Conservation (phyloP, 2,888 invertebrate species). For the Celastrina argiolus region DNA sequence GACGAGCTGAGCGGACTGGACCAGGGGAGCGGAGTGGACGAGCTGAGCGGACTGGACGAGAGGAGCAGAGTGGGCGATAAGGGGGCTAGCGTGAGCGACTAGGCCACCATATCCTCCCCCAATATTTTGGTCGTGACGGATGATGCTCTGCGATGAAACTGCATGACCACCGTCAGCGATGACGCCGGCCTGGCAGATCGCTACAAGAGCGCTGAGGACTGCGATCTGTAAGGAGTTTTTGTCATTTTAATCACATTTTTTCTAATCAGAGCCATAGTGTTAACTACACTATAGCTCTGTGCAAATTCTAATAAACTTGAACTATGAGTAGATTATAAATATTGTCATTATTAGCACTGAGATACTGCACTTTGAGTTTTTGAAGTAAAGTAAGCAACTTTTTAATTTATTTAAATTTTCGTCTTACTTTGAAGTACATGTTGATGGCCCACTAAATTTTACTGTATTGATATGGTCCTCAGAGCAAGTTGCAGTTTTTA, state of each 20-base stretch:
- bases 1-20: slow-evolving; percentile 45
- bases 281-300: too few species aligned
- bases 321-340: not conserved
- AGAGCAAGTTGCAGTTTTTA: slow-evolving; percentile 64
- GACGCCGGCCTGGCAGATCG: slow-evolving; percentile 65
- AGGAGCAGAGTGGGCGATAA: slow-evolving; percentile 39
- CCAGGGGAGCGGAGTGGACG: slow-evolving; percentile 38
- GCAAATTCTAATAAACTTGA: not conserved
- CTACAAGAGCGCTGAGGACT: slow-evolving; percentile 60
- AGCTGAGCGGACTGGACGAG: slow-evolving; percentile 40
- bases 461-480: slow-evolving; percentile 59
- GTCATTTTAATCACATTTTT: not conserved
- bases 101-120: slow-evolving; percentile 47
- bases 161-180: slow-evolving; percentile 55
- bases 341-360: not conserved
- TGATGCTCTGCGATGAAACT: slow-evolving; percentile 65
- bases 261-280: not conserved
- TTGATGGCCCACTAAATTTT: slow-evolving; percentile 54
- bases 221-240: slow-evolving; percentile 52
- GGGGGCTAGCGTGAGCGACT: slow-evolving; percentile 39
- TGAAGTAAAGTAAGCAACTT: too few species aligned
- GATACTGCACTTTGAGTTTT: too few species aligned
- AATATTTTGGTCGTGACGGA: slow-evolving; percentile 58
- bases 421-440: slow-evolving; percentile 70
- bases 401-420: not conserved